Percentiles rank a stretch among this genome's conserved stretches.
These are phyloP conservation scores for Paralichthys olivaceus DNA, from an alignment of 2,113 vertebrate genomes.

Conservation along the genomic window DNA sequence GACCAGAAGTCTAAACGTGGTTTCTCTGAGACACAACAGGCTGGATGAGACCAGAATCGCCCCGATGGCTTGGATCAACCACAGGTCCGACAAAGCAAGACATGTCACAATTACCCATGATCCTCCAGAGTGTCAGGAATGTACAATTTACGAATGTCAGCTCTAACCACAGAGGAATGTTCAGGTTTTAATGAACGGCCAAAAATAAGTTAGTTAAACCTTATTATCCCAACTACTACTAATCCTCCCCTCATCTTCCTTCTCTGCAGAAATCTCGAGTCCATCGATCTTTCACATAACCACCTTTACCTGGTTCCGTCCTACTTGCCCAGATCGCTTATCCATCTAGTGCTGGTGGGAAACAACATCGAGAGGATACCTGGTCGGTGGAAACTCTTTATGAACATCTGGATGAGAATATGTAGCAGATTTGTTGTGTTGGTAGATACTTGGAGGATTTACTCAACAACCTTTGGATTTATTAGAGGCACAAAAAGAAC, in stretches of 20 bases:
- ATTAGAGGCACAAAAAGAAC: background rate
- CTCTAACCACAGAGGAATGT: too few species aligned
- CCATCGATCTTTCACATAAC: slow-evolving; percentile 95
- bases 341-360: slow-evolving; percentile 92
- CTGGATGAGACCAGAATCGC: slow-evolving; percentile 93
- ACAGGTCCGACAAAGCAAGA: slow-evolving; percentile 83
- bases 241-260: background rate
- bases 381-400: slow-evolving; percentile 46
- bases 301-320: slow-evolving; percentile 94
- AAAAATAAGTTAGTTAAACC: background rate
- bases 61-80: slow-evolving; percentile 94
- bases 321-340: slow-evolving; percentile 91
- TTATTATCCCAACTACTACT: background rate
- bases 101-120: background rate
- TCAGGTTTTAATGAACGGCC: too few species aligned
- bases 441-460: background rate
- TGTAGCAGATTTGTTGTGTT: background rate
- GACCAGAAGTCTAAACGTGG: slow-evolving; percentile 87
- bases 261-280: slow-evolving; percentile 90
- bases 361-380: slow-evolving; percentile 96
- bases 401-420: background rate
- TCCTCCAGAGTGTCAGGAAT: background rate
- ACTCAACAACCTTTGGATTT: background rate
- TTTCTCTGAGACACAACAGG: slow-evolving; percentile 91
- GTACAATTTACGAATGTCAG: background rate